Base-by-base conservation (phyloP, 2,113 vertebrate species). In the Rhynchopsitta pachyrhyncha region DNA sequence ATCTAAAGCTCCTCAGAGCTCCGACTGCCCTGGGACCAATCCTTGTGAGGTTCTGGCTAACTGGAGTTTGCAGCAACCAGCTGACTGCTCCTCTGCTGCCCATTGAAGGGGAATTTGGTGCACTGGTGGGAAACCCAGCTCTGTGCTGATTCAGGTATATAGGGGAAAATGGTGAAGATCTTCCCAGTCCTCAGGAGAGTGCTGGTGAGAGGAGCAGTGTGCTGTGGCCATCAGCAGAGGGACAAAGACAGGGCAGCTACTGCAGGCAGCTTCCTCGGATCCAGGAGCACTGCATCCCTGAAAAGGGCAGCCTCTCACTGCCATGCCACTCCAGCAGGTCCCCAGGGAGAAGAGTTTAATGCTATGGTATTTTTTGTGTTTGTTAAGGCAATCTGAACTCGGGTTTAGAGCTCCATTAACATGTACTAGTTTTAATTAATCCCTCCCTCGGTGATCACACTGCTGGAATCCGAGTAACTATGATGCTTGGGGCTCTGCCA, bases 161-260 rank as follows among this genome's bases (percentile, higher is more conserved):
- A 10, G 11, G 13, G 29, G 13, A n/a, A 67, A 55, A 23, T 0
- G 1, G 29, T 19, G 13, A 41, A 79, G 29, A 2, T 15, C 39
- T 67, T 46, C 44, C n/a, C 1, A 5, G 47, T 23, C 25, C 25
- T 39, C 24, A 50, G 35, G 35, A 49, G 37, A 44, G 37, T 42
- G 42, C 16, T 60, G 68, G 44, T 0, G 1, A 50, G 31, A 60
- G 27, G 28, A 49, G 44, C 44, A 60, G 39, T 1, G 1, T 9
- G 16, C 60, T 42, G 25, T 3, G n/a, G 31, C 25, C 42, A 22
- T 3, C 0, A 5, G 15, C 16, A 0, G 0, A 64, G 42, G 37
- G 22, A 16, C 28, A 44, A 44, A 53, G 31, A 35, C 47, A 55
- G 25, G 49, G 33, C 55, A 57, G 59, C 44, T 49, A 31, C 44